These are phyloP conservation scores for Lepus europaeus DNA, from an alignment of 2,113 vertebrate species.

Conservation along the genomic window DNA sequence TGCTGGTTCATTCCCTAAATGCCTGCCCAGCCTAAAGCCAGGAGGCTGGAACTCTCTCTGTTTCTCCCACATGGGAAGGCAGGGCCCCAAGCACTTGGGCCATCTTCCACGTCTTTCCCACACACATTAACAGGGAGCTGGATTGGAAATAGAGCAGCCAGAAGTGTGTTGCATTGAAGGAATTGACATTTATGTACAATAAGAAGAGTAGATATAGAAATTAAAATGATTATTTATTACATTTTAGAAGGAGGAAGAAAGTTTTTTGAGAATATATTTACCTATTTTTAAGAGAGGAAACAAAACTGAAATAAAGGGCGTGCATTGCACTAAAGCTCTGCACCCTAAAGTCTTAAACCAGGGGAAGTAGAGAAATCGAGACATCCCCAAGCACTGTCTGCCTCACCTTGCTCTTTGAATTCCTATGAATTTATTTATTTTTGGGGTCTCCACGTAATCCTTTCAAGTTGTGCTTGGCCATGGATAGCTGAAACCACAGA, in stretches of 20 bases:
- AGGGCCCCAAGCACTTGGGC: too few relatives aligned
- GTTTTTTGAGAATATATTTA: not conserved
- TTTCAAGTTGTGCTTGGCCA: not conserved
- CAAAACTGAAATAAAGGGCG: slow-evolving; percentile 1
- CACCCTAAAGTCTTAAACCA: not conserved
- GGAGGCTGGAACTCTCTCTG: too few relatives aligned
- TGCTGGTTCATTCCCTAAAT: too few relatives aligned
- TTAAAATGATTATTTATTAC: not conserved
- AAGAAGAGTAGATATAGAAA: not conserved
- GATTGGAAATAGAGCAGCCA: too few relatives aligned
- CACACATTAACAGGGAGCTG: too few relatives aligned
- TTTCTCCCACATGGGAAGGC: too few relatives aligned
- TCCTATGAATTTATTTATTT: not conserved
- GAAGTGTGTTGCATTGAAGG: slow-evolving; percentile 6
- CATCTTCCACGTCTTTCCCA: too few relatives aligned
- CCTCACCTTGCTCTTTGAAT: not conserved
- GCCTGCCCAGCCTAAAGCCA: too few relatives aligned
- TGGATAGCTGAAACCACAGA: not conserved
- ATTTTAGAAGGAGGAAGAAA: slow-evolving; percentile 16
- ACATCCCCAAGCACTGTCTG: not conserved
- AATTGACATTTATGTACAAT: slow-evolving; percentile 37
- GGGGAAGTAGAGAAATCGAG: not conserved
- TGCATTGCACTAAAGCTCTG: not conserved
- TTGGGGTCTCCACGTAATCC: not conserved
- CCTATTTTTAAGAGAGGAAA: not conserved